These are phyloP conservation scores for Heliconius himera DNA, from an alignment of 1,140 invertebrate species.

Conservation along the genomic window DNA sequence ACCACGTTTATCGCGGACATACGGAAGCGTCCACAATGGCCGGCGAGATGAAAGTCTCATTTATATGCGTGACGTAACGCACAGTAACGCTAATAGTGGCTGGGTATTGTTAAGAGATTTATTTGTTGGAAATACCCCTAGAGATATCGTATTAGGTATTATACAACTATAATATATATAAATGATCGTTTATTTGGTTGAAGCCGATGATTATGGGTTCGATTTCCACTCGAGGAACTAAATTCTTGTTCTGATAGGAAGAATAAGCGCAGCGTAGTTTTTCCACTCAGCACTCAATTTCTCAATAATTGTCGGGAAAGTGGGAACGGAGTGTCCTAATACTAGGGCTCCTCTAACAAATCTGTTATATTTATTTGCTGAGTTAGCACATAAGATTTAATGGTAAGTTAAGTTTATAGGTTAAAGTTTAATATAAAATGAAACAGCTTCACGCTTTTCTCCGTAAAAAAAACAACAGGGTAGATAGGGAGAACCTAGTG, in stretches of 20 bases:
- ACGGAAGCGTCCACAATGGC: constrained; percentile 69
- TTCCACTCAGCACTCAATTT: not conserved
- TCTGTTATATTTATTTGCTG: no score
- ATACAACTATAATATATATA: constrained; percentile 9
- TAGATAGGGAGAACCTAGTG: no score
- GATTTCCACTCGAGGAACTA: not conserved
- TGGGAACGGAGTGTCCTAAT: no score
- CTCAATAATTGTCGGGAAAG: no score
- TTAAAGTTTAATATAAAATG: no score
- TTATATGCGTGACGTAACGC: constrained; percentile 72
- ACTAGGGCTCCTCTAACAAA: no score
- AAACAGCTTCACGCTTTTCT: no score
- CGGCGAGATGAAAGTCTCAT: constrained; percentile 71
- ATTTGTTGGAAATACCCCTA: constrained; percentile 48
- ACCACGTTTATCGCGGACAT: constrained; percentile 31
- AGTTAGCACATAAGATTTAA: no score
- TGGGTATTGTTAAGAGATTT: constrained; percentile 63
- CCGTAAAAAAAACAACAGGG: no score
- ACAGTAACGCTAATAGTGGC: constrained; percentile 55
- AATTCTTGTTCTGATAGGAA: not conserved
- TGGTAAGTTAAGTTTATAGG: no score
- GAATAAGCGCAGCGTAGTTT: not conserved
- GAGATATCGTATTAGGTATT: constrained; percentile 37
- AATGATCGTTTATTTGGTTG: not conserved
- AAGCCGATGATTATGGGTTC: not conserved